Evolutionary conservation across 2,888 invertebrate species (phyloP).

Genomic region (Drosophila kokeensis): DNA sequence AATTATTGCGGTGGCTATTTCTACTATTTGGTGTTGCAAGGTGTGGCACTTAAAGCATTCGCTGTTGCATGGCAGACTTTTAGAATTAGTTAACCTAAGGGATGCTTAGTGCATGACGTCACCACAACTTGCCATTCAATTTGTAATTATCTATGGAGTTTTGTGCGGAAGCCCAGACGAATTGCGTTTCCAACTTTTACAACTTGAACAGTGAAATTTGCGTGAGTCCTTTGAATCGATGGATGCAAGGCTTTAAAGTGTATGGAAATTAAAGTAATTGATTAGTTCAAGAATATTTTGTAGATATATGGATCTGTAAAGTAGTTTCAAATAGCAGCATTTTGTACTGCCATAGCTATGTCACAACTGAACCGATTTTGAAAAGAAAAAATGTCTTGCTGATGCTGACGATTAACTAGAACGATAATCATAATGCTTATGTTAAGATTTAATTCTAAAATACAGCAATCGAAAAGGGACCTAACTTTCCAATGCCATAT

Average conservation of each 20-base stretch:
- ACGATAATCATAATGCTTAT: too few species aligned
- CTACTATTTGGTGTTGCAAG: slow-evolving; percentile 11
- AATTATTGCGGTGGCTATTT: slow-evolving; percentile 34
- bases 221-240: slow-evolving; percentile 16
- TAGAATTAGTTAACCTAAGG: slow-evolving; percentile 17
- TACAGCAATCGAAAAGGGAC: too few species aligned
- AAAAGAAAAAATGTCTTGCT: too few species aligned
- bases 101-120: slow-evolving; percentile 43
- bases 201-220: slow-evolving; percentile 14
- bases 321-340: too few species aligned
- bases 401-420: too few species aligned
- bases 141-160: slow-evolving; percentile 30
- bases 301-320: neutral
- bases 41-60: slow-evolving; percentile 39
- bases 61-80: slow-evolving; percentile 4
- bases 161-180: slow-evolving; percentile 25
- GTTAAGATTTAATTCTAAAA: too few species aligned
- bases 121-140: slow-evolving; percentile 13
- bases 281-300: neutral
- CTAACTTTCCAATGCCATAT: neutral
- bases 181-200: slow-evolving; percentile 27
- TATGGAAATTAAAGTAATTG: neutral
- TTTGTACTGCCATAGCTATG: too few species aligned
- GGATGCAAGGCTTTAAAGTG: neutral
- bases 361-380: too few species aligned